phyloP scores from a whole-genome alignment of 2,113 vertebrate genomes.

The Petromus typicus region DNA sequence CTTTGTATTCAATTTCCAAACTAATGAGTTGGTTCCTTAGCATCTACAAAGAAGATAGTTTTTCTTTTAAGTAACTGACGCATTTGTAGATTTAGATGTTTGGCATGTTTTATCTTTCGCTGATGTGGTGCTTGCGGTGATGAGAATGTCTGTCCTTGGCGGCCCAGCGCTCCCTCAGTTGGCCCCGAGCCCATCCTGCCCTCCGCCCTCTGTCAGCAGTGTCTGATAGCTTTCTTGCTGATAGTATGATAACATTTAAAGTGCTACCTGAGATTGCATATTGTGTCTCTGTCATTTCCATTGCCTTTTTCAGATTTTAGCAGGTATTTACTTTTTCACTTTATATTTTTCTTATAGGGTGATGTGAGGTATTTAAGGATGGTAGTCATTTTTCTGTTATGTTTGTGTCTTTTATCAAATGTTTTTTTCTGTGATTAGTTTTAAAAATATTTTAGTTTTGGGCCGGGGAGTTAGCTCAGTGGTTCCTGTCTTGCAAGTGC shows the following conservation, averaged over 20 bases:
- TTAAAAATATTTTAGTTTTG: neutral
- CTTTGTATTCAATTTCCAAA: neutral
- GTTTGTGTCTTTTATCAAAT: constrained; percentile 6
- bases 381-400: constrained; percentile 34
- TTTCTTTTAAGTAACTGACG: neutral
- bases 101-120: neutral
- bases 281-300: neutral
- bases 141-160: neutral
- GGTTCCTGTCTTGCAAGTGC: too few species aligned
- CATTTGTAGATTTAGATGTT: neutral
- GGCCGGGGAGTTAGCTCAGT: too few species aligned
- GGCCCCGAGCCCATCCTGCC: neutral
- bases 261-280: neutral
- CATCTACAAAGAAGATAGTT: neutral
- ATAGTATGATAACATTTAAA: neutral
- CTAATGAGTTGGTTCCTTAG: neutral
- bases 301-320: neutral
- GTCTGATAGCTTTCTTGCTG: neutral
- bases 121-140: neutral
- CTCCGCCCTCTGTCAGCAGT: neutral
- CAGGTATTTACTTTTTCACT: neutral
- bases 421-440: constrained; percentile 51
- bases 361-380: neutral
- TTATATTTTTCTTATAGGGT: neutral
- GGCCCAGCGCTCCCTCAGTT: neutral